Conservation (phyloP, 1,140 invertebrate genomes). For the Pogonognathellus flavescens region DNA sequence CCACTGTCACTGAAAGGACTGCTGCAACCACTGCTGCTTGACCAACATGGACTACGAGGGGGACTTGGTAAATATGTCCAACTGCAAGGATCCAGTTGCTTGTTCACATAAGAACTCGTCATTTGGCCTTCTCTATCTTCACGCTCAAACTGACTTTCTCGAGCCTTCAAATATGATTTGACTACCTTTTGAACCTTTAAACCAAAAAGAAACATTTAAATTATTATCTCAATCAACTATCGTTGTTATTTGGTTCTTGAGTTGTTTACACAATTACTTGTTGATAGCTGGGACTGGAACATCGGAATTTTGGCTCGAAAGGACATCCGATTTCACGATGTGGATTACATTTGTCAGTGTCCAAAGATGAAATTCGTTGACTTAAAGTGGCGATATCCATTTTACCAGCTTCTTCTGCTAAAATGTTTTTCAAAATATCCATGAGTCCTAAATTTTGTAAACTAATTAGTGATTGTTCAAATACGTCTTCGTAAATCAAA, state of each 20-base stretch:
- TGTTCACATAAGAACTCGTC: neutral
- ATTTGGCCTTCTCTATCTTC: neutral
- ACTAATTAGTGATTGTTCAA: neutral
- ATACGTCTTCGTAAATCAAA: neutral
- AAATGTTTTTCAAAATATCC: neutral
- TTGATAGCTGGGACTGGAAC: slow-evolving; percentile 50
- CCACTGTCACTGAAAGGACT: slow-evolving; percentile 4
- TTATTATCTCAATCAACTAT: neutral
- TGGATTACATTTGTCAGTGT: slow-evolving; percentile 1
- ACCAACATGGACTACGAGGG: neutral
- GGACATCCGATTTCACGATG: slow-evolving; percentile 28
- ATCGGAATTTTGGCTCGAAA: slow-evolving; percentile 47
- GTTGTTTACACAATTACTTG: neutral
- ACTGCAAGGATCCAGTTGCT: neutral
- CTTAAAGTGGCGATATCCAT: slow-evolving; percentile 24
- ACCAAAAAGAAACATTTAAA: neutral
- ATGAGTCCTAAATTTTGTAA: slow-evolving; percentile 10
- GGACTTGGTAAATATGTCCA: slow-evolving; percentile 1
- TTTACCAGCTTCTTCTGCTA: slow-evolving; percentile 16
- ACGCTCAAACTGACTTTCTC: neutral
- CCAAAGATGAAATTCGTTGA: slow-evolving; percentile 37
- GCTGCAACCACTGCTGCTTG: slow-evolving; percentile 12
- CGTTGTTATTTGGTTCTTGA: neutral
- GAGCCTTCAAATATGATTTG: slow-evolving; percentile 2
- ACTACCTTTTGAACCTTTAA: slow-evolving; percentile 51